A percentile compares a stretch with the other conserved stretches of the same genome.
Evolutionary conservation across 2,888 invertebrate species (phyloP).

Genomic region (Eilema griseolum): DNA sequence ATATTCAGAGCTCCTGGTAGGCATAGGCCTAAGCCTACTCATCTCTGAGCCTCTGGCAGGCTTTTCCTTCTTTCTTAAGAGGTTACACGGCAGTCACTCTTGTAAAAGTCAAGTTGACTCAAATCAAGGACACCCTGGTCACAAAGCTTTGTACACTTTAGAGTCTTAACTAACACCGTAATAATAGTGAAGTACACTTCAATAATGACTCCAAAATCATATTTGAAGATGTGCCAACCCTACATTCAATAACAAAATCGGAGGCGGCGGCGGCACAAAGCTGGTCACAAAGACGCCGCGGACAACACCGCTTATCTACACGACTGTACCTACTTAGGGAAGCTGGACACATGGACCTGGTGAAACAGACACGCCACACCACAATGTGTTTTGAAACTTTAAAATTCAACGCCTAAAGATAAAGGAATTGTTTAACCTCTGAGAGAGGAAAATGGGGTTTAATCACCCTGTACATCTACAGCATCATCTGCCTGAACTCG

Average conservation of each 20-base stretch:
- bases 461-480: neutral
- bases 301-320: constrained; percentile 70
- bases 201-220: no score
- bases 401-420: neutral
- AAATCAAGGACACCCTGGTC: neutral
- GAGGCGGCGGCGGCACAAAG: constrained; percentile 75
- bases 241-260: constrained; percentile 69
- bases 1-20: no score
- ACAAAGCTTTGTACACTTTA: neutral
- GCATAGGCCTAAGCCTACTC: no score
- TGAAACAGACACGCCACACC: constrained; percentile 3
- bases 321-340: constrained; percentile 37
- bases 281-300: constrained; percentile 71
- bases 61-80: neutral
- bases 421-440: neutral
- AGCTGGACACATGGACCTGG: constrained; percentile 24
- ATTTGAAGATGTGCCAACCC: constrained; percentile 61
- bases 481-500: no score
- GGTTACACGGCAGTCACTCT: neutral
- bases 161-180: no score
- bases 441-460: neutral
- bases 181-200: no score
- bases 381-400: neutral
- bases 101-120: neutral
- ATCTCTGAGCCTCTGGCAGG: no score